Base-by-base conservation (phyloP, 1,140 invertebrate species). In the Drosophila hydei region DNA sequence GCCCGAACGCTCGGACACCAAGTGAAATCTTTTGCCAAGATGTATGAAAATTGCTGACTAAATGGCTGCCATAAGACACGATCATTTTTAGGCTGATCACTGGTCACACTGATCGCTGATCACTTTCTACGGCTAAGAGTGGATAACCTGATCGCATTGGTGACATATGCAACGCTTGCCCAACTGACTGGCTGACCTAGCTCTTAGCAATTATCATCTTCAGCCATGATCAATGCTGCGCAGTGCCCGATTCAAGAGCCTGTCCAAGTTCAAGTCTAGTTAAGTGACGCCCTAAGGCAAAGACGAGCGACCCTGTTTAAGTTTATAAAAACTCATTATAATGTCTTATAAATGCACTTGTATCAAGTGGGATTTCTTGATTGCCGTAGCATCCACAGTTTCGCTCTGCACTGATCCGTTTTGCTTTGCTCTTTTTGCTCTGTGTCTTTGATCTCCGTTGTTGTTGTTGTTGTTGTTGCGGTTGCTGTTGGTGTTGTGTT, bases 301-400 rank as follows among this genome's bases (percentile, higher is more conserved):
- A 27, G 42, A 33, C 33, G 33, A 8, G 51, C 80, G 79, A 85
- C 81, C 87, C 77, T 90, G 87, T 89, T 90, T 90, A 85, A 89
- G 75, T 76, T 90, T 89, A 90, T 89, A 90, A 90, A 90, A 90
- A 90, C 87, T 90, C 87, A 90, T 90, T 90, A 90, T 90, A 90
- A 81, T 90, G 87, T 89, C 80, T 90, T 90, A 81, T 85, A 83
- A 84, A 77, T 89, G 79, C 84, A 88, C 84, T 88, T 89, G 79
- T 89, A 89, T 88, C 84, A 88, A 88, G 84, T 88, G 84, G 79
- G 83, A 87, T 87, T 87, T 85, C 81, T 87, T 87, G 81, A 85
- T 85, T 81, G 81, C 78, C 55, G 72, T 51, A 40, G 27, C 68
- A 25, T 51, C 47, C 63, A 4, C 18, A 51, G 33, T 25, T 12